Evolutionary conservation across 1,140 invertebrate genomes (phyloP), one percentile per base, ranked within the genome.

Genomic region (Saccostrea glomerata): DNA sequence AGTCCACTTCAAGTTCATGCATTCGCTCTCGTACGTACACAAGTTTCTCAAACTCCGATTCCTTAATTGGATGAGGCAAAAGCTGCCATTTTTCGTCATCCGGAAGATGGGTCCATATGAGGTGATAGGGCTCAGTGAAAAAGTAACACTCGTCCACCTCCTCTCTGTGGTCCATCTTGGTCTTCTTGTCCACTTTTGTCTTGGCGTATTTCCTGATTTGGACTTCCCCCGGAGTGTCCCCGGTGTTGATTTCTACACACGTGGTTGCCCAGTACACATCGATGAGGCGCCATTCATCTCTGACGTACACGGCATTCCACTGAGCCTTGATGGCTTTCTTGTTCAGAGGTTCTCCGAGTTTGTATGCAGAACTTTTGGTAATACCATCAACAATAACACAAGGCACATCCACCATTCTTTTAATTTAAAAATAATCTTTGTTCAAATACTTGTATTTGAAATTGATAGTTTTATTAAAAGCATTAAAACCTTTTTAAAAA

Each of bases 101-200:
- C 0, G 96, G 96, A 89, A 95, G 95, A 92, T 96, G 96, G 0
- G 95, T 95, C 92, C 94, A 95, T 70, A 96, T 95, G 77, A 96
- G 88, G 20, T 95, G 92, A 30, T 94, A 92, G 1, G 96, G 95
- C 89, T 96, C 95, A 0, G 95, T 95, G 17, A 96, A 92, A 92
- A 96, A 96, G 89, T 94, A 94, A 87, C 93, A 93, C 85, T 94
- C 93, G 70, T 94, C 93, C 56, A 91, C 92, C 40, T 90, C 88
- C 87, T 92, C 92, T 58, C 90, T 89, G 84, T 90, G 90, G 36
- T 84, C 30, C 12, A 85, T 5, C 25, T 83, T 83, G 2, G 47
- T n/a, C 11, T 13, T 36, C n/a, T 25, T 40, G 7, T 85, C 63
- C 13, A 56, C 83, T 23, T 36, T 30, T 9, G 11, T n/a, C 25